phyloP scores from a whole-genome alignment of 2,113 vertebrate species.

The Melanotaenia duboulayi region DNA sequence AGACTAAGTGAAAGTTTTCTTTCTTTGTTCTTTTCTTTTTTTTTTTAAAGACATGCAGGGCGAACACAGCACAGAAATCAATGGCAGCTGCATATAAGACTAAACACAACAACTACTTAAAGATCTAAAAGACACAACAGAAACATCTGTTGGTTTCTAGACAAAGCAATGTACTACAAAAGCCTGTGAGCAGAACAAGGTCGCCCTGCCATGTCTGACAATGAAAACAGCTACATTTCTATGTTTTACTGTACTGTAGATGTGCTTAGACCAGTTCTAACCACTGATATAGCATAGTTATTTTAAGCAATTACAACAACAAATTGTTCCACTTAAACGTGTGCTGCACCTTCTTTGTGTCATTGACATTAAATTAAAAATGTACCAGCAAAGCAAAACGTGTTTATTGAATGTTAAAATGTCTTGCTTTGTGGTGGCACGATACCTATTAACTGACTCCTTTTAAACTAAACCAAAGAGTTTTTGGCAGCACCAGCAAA shows the following conservation, averaged over 20 bases:
- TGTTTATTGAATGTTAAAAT: neutral
- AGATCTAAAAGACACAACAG: slow-evolving; percentile 64
- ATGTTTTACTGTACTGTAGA: slow-evolving; percentile 4
- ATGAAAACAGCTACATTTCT: neutral
- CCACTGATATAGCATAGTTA: neutral
- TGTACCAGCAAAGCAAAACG: neutral
- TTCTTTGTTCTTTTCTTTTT: neutral
- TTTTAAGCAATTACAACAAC: neutral
- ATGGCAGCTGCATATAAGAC: slow-evolving; percentile 64
- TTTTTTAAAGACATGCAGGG: neutral
- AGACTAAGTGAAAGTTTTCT: neutral
- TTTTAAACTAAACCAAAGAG: too few relatives aligned
- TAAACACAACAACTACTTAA: slow-evolving; percentile 70
- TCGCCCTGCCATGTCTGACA: neutral
- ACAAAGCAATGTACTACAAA: slow-evolving; percentile 50
- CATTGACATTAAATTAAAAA: neutral
- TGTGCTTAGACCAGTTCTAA: slow-evolving; percentile 6
- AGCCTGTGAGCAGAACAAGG: slow-evolving; percentile 22
- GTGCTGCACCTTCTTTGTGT: neutral
- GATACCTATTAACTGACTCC: neutral
- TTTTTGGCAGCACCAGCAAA: too few relatives aligned
- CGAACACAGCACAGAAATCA: slow-evolving; percentile 12
- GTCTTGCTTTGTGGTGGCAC: neutral
- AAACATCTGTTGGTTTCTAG: slow-evolving; percentile 66
- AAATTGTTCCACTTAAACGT: neutral